A percentile compares a stretch with the other conserved stretches of the same genome.
Evolutionary conservation across 2,113 vertebrate species (phyloP).

Genomic region (Bubo scandiacus): DNA sequence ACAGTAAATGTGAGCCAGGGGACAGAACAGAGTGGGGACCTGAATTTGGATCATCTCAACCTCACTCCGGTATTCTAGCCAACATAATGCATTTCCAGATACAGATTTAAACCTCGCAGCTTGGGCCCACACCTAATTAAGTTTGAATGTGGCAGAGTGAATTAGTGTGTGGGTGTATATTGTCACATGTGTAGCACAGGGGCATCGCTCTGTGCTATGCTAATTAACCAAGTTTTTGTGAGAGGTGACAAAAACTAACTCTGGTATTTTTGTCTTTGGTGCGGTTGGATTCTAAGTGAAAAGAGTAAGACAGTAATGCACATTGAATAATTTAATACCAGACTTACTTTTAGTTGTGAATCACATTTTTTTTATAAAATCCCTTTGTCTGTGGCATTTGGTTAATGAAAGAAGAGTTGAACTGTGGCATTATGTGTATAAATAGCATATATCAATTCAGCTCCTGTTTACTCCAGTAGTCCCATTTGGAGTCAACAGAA

Average conservation of each 20-base stretch:
- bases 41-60: background rate
- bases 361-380: background rate
- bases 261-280: constrained; percentile 26
- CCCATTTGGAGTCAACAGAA: background rate
- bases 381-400: background rate
- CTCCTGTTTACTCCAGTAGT: background rate
- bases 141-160: constrained; percentile 25
- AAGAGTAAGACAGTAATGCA: background rate
- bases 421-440: background rate
- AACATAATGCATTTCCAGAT: background rate
- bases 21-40: background rate
- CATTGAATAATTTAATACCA: background rate
- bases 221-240: constrained; percentile 58
- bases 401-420: background rate
- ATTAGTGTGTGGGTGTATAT: constrained; percentile 14
- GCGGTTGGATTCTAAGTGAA: constrained; percentile 2
- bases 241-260: constrained; percentile 36
- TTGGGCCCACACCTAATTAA: constrained; percentile 50
- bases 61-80: background rate
- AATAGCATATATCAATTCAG: background rate
- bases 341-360: background rate
- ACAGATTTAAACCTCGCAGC: background rate
- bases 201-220: background rate
- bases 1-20: background rate
- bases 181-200: constrained; percentile 32